Base-by-base conservation (phyloP, 2,888 invertebrate genomes). In the Antitype chi region DNA sequence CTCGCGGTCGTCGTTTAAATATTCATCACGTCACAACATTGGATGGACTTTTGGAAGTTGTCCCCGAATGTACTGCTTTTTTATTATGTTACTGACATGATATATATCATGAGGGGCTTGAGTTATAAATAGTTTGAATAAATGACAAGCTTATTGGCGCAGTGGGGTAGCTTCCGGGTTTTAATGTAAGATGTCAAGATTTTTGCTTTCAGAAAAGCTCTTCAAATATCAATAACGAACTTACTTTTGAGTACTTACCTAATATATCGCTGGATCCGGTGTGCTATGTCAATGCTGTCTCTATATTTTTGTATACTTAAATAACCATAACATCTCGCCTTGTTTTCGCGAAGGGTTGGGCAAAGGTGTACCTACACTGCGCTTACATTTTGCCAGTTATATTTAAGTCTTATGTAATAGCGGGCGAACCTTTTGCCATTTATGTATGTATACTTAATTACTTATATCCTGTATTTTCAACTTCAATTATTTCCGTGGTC, bases 1-100 rank as follows among this genome's bases (percentile, higher is more conserved):
- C 75, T 68, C 74, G 74, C 67, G 71, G 64, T 43, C 38, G 38
- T 3, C 11, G 70, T 62, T 85, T 64, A 84, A 86, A 84, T 84
- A 86, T 86, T 86, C 84, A 86, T 25, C 9, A 60, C 63, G 70
- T 86, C 76, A 82, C 67, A 77, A 74, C 74, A 49, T 63, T 60
- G 70, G 73, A 75, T 70, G 87, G 74, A 86, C 70, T 86, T 83
- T 74, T 28, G 25, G 43, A 86, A 84, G 82, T 74, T 60, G n/a
- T 70, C 59, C 70, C 59, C 74, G 60, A 70, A 74, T 70, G 72
- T 83, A 69, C 86, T 62, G 84, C 52, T 78, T 84, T 76, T 83
- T 84, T 83, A 82, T 85, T 72, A 78, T 53, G 68, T 74, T 52
- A 71, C 68, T 59, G 86, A 74, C 74, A 72, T 70, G 73, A 78